phyloP scores from a whole-genome alignment of 2,113 vertebrate genomes.

The Suricata suricatta region DNA sequence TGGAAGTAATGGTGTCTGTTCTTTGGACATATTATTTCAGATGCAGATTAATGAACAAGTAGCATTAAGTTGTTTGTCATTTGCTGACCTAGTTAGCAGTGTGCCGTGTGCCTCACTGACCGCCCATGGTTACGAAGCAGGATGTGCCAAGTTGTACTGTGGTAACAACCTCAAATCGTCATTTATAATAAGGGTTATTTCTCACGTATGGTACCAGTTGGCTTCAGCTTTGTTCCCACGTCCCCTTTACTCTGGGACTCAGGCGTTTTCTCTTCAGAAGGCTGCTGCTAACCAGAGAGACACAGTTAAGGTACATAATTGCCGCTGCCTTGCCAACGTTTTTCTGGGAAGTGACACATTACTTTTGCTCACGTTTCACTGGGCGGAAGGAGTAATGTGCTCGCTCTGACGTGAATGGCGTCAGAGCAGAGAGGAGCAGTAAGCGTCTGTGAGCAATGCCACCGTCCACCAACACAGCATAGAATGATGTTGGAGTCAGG shows the following conservation, averaged over 20 bases:
- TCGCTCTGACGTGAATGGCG: fast-evolving
- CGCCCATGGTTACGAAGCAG: neutral
- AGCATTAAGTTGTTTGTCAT: neutral
- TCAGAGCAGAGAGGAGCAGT: neutral
- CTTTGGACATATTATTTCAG: neutral
- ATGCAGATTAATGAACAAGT: too few relatives aligned
- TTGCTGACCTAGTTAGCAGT: neutral
- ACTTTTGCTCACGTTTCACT: neutral
- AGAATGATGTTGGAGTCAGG: neutral
- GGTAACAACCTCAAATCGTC: neutral
- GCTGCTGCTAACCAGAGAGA: neutral
- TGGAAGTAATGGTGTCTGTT: neutral
- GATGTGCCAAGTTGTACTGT: too few relatives aligned
- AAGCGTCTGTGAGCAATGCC: neutral
- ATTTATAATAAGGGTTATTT: neutral
- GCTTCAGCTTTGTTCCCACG: neutral
- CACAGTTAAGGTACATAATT: neutral
- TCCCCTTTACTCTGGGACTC: neutral
- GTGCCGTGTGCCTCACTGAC: fast-evolving
- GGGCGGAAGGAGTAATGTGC: neutral
- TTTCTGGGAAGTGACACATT: neutral
- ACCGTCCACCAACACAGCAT: neutral
- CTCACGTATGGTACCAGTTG: neutral
- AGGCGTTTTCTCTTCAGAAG: neutral
- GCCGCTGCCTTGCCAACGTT: neutral